These are phyloP conservation scores for Ischnus inquisitorius DNA, from an alignment of 2,888 invertebrate genomes.

Conservation along the genomic window DNA sequence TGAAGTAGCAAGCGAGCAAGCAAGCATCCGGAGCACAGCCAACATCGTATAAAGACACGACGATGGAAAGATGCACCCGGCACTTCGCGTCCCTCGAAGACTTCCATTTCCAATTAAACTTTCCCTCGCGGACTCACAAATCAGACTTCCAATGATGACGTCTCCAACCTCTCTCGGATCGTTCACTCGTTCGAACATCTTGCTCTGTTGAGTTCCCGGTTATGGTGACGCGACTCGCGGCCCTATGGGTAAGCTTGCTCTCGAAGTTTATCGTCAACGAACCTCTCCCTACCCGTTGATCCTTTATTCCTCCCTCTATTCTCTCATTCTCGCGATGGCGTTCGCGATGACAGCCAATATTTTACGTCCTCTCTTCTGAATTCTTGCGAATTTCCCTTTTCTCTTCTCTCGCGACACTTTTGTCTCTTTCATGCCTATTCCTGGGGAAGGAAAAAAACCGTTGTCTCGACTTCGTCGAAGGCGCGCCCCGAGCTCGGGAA, in stretches of 20 bases:
- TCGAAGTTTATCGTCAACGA: constrained; percentile 23
- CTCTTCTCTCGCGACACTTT: not conserved
- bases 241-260: constrained; percentile 24
- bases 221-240: constrained; percentile 22
- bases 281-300: constrained; percentile 1
- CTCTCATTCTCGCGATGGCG: not conserved
- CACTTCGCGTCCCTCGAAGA: constrained; percentile 48
- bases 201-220: constrained; percentile 20
- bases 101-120: constrained; percentile 77
- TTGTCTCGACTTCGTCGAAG: too few species aligned
- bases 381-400: constrained; percentile 10
- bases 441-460: too few species aligned
- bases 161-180: constrained; percentile 60
- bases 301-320: constrained; percentile 6
- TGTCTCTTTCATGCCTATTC: constrained; percentile 31
- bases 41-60: constrained; percentile 33
- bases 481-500: constrained; percentile 36
- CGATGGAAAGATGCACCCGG: constrained; percentile 40
- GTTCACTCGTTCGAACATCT: constrained; percentile 62
- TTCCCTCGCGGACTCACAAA: constrained; percentile 74
- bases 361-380: constrained; percentile 1
- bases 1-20: not conserved
- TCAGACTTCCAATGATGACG: constrained; percentile 74
- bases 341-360: constrained; percentile 34
- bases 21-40: constrained; percentile 23